phyloP scores from a whole-genome alignment of 1,140 invertebrate species.

The Danaus melanippus region DNA sequence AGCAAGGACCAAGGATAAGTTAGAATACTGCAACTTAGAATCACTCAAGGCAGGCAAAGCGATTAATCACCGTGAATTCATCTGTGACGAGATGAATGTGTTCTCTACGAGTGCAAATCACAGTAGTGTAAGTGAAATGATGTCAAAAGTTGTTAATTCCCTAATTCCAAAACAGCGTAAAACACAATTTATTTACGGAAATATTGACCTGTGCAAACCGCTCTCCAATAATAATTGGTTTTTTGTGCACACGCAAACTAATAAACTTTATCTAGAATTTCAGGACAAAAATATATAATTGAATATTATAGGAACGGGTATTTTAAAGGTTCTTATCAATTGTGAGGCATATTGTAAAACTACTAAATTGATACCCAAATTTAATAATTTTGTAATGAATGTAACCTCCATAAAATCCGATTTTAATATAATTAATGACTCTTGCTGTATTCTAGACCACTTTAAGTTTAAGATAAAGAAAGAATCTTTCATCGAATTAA shows the following conservation, averaged over 20 bases:
- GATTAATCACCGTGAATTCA: slow-evolving; percentile 1
- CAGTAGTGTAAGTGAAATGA: slow-evolving; percentile 12
- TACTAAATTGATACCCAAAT: slow-evolving; percentile 15
- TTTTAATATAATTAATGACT: slow-evolving; percentile 21
- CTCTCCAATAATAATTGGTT: slow-evolving; percentile 11
- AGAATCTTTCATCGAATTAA: slow-evolving; percentile 12
- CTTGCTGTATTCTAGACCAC: slow-evolving; percentile 16
- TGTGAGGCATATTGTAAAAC: slow-evolving; percentile 18
- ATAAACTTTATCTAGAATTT: slow-evolving; percentile 2
- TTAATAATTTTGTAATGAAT: slow-evolving; percentile 9
- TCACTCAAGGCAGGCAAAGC: slow-evolving; percentile 31
- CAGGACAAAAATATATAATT: slow-evolving; percentile 11
- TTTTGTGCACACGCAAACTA: slow-evolving; percentile 7
- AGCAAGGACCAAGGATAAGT: slow-evolving; percentile 17
- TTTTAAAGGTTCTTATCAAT: slow-evolving; percentile 9
- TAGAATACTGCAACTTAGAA: slow-evolving; percentile 11
- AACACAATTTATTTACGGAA: slow-evolving; percentile 4
- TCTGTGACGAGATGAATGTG: slow-evolving; percentile 6
- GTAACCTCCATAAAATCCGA: slow-evolving; percentile 5
- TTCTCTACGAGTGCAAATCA: slow-evolving; percentile 6
- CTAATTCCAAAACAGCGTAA: slow-evolving; percentile 7
- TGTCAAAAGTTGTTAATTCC: background rate
- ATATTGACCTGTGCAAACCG: slow-evolving; percentile 8
- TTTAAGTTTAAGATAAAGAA: too few species aligned
- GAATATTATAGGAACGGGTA: slow-evolving; percentile 18